Conservation (phyloP, 1,140 invertebrate genomes). For the Pogonomyrmex californicus region DNA sequence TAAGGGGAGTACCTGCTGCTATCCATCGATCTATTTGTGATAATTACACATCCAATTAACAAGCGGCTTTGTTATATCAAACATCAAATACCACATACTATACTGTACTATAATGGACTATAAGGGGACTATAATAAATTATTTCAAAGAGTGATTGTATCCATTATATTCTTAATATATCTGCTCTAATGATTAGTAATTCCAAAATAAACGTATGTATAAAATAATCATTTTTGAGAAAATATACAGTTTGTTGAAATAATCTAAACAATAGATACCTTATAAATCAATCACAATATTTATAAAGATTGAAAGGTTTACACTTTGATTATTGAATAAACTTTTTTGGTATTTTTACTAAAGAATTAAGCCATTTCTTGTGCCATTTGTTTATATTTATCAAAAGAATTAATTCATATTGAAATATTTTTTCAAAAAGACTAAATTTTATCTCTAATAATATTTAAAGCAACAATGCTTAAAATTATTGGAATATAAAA, state of each 20-base stretch:
- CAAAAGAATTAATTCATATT: background rate
- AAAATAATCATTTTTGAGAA: background rate
- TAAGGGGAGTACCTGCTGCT: conserved; percentile 26
- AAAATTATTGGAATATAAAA: background rate
- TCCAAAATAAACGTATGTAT: background rate
- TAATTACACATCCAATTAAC: conserved; percentile 52
- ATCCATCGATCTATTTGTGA: conserved; percentile 49
- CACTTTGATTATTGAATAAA: background rate
- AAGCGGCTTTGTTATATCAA: conserved; percentile 6
- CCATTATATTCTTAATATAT: background rate
- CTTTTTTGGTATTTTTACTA: background rate
- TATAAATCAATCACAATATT: background rate
- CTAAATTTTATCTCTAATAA: background rate
- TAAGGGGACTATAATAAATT: background rate
- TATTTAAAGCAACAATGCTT: background rate
- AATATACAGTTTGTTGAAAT: background rate
- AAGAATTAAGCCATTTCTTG: background rate
- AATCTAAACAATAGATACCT: background rate
- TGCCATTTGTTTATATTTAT: background rate
- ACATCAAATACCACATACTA: background rate
- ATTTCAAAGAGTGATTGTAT: background rate
- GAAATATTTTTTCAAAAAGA: background rate
- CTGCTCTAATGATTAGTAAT: background rate
- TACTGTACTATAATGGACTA: too few relatives aligned
- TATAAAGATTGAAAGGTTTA: background rate